Base-by-base conservation (phyloP, 2,888 invertebrate species). In the Nudaria mundana region DNA sequence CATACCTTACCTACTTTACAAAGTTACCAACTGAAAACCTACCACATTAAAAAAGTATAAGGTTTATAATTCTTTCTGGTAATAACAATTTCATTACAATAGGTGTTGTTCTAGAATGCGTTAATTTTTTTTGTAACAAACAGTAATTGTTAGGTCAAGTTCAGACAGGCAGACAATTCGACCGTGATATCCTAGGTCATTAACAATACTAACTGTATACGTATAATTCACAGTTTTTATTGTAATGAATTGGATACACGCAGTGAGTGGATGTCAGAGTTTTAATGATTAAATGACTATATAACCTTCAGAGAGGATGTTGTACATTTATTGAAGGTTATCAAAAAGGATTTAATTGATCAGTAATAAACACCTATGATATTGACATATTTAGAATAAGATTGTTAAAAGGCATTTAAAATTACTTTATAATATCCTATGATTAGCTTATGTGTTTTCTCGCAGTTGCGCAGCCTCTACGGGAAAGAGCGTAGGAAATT, bases 131-230 rank as follows among this genome's bases (percentile, higher is more conserved):
- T 37, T 30, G 5, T 8, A 20, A 5, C 20, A 2, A 45, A 39
- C 45, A 48, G 56, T 57, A 35, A 52, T 56, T 63, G 63, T 58
- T 66, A 57, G 73, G 76, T 76, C 75, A 75, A 74, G 75, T 73
- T 69, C 63, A 68, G 56, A 76, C 75, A 46, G 54, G 74, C 48
- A 52, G 50, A 52, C 52, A 53, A 62, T 53, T 56, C 53, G 43
- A 58, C 63, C 70, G 62, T 71, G 52, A 49, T 56, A 42, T 30
- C 46, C 37, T 55, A 53, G 49, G 52, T 56, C 53, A 53, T 48
- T 56, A 47, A 32, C 40, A 35, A 44, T 33, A 28, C 29, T 59
- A 57, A 52, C 53, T 48, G 60, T 45, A 37, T 13, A 37, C 44
- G 18, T 39, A 38, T 47, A 36, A 31, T 24, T 2, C 6, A 5